Evolutionary conservation across 2,888 invertebrate genomes (phyloP).

Genomic region (Epirrita christyi): DNA sequence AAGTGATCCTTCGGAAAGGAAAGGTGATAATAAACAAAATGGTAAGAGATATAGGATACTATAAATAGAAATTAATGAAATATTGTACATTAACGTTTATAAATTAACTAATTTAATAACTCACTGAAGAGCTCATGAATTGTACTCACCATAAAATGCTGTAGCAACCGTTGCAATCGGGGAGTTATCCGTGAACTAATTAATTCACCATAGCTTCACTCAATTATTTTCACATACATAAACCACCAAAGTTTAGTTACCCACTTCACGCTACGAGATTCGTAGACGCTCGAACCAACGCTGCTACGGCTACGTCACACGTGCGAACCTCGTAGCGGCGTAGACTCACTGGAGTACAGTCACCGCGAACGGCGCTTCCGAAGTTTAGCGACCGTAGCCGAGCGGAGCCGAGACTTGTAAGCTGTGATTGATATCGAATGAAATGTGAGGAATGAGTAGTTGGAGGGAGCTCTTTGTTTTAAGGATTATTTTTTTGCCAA

Average conservation of each 20-base stretch:
- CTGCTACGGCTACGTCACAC: slow-evolving; percentile 63
- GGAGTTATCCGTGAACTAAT: slow-evolving; percentile 52
- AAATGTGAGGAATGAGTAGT: slow-evolving; percentile 83
- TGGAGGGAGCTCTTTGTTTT: slow-evolving; percentile 77
- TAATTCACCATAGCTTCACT: slow-evolving; percentile 58
- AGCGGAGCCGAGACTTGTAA: slow-evolving; percentile 68
- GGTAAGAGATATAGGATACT: no score
- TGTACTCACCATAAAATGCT: slow-evolving; percentile 69
- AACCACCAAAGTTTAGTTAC: slow-evolving; percentile 52
- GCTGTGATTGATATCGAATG: slow-evolving; percentile 84
- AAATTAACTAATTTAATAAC: slow-evolving; percentile 34
- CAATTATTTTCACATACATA: slow-evolving; percentile 50
- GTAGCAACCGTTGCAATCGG: slow-evolving; percentile 45
- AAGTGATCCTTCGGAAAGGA: slow-evolving; percentile 42
- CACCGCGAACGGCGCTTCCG: slow-evolving; percentile 64
- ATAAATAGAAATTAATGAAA: no score
- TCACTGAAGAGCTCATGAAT: slow-evolving; percentile 23
- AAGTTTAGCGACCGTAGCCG: slow-evolving; percentile 65
- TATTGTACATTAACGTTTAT: slow-evolving; percentile 24
- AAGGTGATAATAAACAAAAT: slow-evolving; percentile 6
- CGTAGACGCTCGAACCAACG: slow-evolving; percentile 56
- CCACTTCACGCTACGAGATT: slow-evolving; percentile 54
- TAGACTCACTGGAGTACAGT: slow-evolving; percentile 69
- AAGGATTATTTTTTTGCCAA: slow-evolving; percentile 69
- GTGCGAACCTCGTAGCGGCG: slow-evolving; percentile 68